phyloP scores from a whole-genome alignment of 1,140 invertebrate species.

The Eriocheir sinensis region DNA sequence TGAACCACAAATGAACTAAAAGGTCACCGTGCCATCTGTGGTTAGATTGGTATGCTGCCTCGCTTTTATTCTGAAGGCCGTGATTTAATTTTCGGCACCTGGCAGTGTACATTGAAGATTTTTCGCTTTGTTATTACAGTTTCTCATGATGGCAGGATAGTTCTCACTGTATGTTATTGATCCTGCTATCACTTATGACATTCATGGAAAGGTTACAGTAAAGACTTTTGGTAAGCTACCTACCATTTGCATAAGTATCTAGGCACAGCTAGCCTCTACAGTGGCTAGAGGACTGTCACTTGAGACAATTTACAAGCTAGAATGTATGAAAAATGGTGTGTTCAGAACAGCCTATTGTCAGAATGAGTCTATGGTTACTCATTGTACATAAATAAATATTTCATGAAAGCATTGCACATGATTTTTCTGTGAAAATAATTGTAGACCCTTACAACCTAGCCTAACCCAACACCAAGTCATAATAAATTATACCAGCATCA shows the following conservation, averaged over 20 bases:
- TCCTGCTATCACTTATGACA: neutral
- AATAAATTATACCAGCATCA: neutral
- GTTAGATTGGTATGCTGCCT: neutral
- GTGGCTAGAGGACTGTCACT: neutral
- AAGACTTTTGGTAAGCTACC: neutral
- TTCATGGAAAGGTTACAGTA: neutral
- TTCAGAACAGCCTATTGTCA: neutral
- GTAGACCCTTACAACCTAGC: neutral
- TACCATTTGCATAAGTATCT: neutral
- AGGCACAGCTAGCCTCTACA: neutral
- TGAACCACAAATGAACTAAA: neutral
- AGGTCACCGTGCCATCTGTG: no score
- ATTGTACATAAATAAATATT: neutral
- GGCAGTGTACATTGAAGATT: no score
- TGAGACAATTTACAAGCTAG: neutral
- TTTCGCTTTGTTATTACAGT: no score
- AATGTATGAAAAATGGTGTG: neutral
- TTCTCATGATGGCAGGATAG: neutral
- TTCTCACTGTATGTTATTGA: neutral
- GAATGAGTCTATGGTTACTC: neutral
- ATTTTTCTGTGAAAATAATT: neutral
- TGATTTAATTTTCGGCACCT: neutral
- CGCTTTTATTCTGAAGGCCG: neutral
- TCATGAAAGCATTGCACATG: neutral
- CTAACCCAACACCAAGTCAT: neutral